Conservation (phyloP, 2,888 invertebrate species). For the Silvanus unidentatus region DNA sequence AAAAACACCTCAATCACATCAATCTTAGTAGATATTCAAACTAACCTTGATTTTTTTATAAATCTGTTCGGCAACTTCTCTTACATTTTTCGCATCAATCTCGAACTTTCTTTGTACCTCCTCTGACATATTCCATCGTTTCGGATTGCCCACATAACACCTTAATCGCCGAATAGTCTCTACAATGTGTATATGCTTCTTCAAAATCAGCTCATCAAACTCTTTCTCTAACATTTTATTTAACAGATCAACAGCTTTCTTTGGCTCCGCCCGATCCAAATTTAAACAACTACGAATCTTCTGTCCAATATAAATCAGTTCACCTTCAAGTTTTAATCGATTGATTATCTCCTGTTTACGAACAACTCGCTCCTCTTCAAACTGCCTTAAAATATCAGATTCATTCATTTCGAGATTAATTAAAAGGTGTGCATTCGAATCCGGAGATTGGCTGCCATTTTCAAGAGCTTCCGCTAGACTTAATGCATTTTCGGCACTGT, state of each 20-base stretch:
- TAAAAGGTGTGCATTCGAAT: constrained; percentile 37
- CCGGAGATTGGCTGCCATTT: constrained; percentile 17
- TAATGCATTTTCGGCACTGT: constrained; percentile 54
- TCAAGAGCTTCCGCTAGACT: not conserved
- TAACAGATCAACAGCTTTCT: constrained; percentile 63
- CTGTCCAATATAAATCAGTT: constrained; percentile 59
- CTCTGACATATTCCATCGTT: constrained; percentile 62
- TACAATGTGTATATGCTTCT: constrained; percentile 73
- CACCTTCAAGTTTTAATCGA: constrained; percentile 60
- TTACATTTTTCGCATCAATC: constrained; percentile 62
- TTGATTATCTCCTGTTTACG: constrained; percentile 54
- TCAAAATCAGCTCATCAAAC: constrained; percentile 67
- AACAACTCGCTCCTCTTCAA: constrained; percentile 51
- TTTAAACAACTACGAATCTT: constrained; percentile 59
- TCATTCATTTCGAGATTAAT: constrained; percentile 56
- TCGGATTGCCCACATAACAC: constrained; percentile 72
- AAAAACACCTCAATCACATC: constrained; percentile 10
- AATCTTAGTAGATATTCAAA: constrained; percentile 4
- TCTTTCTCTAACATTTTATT: constrained; percentile 55
- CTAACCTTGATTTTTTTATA: constrained; percentile 53
- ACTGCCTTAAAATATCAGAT: constrained; percentile 52
- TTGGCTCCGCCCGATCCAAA: constrained; percentile 64
- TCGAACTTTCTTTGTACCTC: constrained; percentile 60
- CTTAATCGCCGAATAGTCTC: constrained; percentile 70
- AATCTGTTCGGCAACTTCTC: constrained; percentile 61